phyloP scores from a whole-genome alignment of 2,888 invertebrate genomes.

The Lingula anatina region DNA sequence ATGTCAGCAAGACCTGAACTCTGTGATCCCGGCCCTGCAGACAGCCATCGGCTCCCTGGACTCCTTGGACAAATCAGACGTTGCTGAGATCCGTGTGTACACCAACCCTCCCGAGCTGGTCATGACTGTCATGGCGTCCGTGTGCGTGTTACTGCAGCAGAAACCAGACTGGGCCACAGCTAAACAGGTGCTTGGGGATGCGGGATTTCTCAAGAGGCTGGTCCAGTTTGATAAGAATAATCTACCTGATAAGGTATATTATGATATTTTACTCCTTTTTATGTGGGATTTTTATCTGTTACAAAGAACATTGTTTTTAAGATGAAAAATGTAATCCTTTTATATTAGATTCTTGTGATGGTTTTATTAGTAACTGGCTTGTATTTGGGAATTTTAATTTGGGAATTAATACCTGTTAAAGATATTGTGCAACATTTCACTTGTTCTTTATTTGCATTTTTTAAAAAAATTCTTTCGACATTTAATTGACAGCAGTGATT shows the following conservation, averaged over 20 bases:
- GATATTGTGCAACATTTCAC: no score
- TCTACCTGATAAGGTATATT: conserved; percentile 41
- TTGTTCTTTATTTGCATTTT: neutral
- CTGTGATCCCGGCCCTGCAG: conserved; percentile 46
- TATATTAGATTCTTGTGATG: no score
- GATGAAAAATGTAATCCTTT: no score
- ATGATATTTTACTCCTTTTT: no score
- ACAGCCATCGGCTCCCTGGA: conserved; percentile 47
- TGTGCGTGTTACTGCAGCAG: conserved; percentile 47
- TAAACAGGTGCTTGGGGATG: conserved; percentile 44
- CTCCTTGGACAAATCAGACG: conserved; percentile 46
- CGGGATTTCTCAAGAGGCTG: conserved; percentile 44
- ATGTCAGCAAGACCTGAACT: conserved; percentile 47
- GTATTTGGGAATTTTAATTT: no score
- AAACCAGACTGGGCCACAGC: conserved; percentile 49
- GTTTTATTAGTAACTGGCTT: no score
- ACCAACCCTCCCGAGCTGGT: conserved; percentile 44
- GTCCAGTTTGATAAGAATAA: conserved; percentile 46
- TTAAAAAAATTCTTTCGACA: neutral
- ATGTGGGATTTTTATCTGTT: no score
- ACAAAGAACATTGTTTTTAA: no score
- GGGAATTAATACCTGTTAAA: no score
- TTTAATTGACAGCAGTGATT: neutral
- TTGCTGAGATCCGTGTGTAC: conserved; percentile 51
- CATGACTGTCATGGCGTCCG: conserved; percentile 45